Evolutionary conservation across 2,113 vertebrate genomes (phyloP).

Genomic region (Muntiacus muntjak): DNA sequence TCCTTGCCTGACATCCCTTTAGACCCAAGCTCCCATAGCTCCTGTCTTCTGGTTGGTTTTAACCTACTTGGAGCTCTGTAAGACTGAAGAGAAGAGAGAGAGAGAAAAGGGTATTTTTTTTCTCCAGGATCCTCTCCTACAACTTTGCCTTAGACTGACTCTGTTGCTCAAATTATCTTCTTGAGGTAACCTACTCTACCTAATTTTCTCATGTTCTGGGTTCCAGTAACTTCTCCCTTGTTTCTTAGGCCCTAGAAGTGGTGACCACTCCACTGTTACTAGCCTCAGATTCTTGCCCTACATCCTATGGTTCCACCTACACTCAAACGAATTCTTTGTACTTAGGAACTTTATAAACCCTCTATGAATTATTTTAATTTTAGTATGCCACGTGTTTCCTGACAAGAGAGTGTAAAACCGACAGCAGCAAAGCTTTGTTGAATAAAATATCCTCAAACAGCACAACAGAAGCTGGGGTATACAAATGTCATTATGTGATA

Average conservation of each 20-base stretch:
- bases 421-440: not conserved
- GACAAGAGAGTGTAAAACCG: not conserved
- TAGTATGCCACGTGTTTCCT: not conserved
- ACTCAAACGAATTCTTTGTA: not conserved
- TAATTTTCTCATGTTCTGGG: not conserved
- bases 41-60: not conserved
- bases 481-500: not conserved
- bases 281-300: not conserved
- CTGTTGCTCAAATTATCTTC: not conserved
- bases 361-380: conserved; percentile 17
- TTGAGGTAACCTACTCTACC: not conserved
- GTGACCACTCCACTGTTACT: not conserved
- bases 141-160: not conserved
- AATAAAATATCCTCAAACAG: not conserved
- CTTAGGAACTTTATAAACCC: not conserved
- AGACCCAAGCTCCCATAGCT: not conserved
- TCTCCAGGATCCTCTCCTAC: not conserved
- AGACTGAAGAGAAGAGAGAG: not conserved
- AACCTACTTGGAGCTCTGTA: not conserved
- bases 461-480: not conserved
- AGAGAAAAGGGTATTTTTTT: not conserved
- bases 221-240: not conserved
- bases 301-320: not conserved
- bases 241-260: not conserved
- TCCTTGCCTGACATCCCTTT: not conserved